Evolutionary conservation across 2,113 vertebrate genomes (phyloP).

Genomic region (Myrmecophaga tridactyla): DNA sequence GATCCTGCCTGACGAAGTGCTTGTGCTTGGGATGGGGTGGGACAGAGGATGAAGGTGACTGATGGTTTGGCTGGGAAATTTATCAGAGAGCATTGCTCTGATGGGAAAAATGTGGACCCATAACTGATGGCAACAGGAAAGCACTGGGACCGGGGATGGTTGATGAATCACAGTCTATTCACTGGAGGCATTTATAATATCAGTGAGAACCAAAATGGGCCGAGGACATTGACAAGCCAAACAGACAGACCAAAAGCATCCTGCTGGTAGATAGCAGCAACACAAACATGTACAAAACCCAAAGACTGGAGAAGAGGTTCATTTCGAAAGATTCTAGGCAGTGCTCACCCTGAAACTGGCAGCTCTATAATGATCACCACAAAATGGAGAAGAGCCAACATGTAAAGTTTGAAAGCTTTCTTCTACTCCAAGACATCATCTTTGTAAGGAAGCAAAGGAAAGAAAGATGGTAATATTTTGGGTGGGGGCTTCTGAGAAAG

Average conservation of each 20-base stretch:
- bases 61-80: neutral
- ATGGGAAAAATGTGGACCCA: neutral
- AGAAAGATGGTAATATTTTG: neutral
- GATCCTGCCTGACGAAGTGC: too few species aligned
- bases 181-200: neutral
- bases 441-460: neutral
- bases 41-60: neutral
- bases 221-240: neutral
- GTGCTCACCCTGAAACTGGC: neutral
- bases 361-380: too few species aligned
- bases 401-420: neutral
- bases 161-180: neutral
- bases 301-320: neutral
- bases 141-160: neutral
- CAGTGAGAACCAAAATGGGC: neutral
- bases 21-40: too few species aligned
- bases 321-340: neutral
- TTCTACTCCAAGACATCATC: neutral
- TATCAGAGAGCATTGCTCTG: too few species aligned
- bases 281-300: neutral
- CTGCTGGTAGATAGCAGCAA: neutral
- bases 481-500: too few species aligned
- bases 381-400: rapidly evolving
- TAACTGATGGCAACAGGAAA: neutral
- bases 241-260: neutral